Base-by-base conservation (phyloP, 2,888 invertebrate genomes). In the Xiphydria camelus region DNA sequence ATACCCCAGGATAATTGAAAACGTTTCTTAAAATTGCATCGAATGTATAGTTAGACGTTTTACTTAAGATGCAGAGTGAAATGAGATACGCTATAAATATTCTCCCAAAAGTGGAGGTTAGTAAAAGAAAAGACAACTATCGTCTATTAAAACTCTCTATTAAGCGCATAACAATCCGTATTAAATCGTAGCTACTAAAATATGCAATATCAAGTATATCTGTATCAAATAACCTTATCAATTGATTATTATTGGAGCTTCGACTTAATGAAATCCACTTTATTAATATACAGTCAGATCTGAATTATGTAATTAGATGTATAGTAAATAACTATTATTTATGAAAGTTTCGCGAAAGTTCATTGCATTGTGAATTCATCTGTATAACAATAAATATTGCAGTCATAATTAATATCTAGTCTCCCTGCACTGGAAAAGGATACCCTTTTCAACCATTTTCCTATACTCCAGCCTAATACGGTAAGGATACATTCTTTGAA, bases 121-220 rank as follows among this genome's bases (percentile, higher is more conserved):
- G 29, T 14, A 2, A 29, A 5, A 29, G 15, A n/a, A n/a, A n/a
- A n/a, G n/a, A n/a, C n/a, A n/a, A n/a, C n/a, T 29, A 29, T 7
- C 5, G 4, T 29, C 12, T 29, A 29, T 29, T 29, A 29, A 29
- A 29, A 29, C 29, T 29, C 29, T 29, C 29, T 29, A 29, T 29
- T 12, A 29, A 5, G 12, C 15, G 12, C 29, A 4, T 29, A 29
- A 7, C 10, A 4, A 7, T 29, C 14, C 29, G 9, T 29, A 15
- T 29, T 7, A 29, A 29, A 29, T 12, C 3, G 12, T 14, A 29
- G 29, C 15, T 7, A 29, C 7, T 14, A 29, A 29, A 3, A 29
- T 29, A 29, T 7, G 6, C 6, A 29, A 9, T 14, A 14, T 29
- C 4, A 14, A 29, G 12, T 29, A 29, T 29, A 29, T n/a, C 4